These are phyloP conservation scores for Seira sanloemensis DNA, from an alignment of 2,888 invertebrate genomes.

Conservation along the genomic window DNA sequence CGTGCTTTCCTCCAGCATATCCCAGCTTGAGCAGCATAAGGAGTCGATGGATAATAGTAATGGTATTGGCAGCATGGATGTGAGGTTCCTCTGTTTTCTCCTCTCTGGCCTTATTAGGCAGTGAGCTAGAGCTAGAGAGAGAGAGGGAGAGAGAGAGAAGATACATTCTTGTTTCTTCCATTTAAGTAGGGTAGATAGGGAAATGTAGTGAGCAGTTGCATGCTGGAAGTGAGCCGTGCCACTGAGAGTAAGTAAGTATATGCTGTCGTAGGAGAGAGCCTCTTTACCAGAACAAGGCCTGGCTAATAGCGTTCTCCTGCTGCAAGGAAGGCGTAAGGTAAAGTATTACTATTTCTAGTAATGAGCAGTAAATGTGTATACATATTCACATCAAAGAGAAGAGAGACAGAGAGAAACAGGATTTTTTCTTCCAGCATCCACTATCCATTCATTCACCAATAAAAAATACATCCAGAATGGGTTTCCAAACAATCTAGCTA, in stretches of 20 bases:
- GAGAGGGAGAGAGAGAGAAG: neutral
- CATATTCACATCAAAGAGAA: neutral
- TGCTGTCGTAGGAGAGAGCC: neutral
- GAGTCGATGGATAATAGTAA: too few species aligned
- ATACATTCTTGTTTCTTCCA: neutral
- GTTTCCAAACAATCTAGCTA: neutral
- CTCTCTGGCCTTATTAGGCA: too few species aligned
- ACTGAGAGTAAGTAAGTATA: too few species aligned
- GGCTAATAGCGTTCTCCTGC: neutral
- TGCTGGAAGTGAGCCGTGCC: slow-evolving; percentile 4
- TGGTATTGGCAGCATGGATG: too few species aligned
- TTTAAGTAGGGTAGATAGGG: too few species aligned
- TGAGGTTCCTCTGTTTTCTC: too few species aligned
- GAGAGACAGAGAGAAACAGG: neutral
- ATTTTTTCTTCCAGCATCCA: neutral
- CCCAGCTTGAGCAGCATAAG: too few species aligned
- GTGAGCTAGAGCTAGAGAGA: slow-evolving; percentile 11
- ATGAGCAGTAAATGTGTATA: slow-evolving; percentile 4
- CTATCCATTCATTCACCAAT: neutral
- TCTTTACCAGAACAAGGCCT: neutral
- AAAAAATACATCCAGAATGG: slow-evolving; percentile 1
- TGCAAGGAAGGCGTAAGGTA: neutral
- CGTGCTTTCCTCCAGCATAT: too few species aligned
- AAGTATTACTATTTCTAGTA: neutral
- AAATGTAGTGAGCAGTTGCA: neutral